A percentile compares a stretch with the other conserved stretches of the same genome.
Conservation (phyloP, 2,797 vertebrate species). For the Lemur catta region DNA sequence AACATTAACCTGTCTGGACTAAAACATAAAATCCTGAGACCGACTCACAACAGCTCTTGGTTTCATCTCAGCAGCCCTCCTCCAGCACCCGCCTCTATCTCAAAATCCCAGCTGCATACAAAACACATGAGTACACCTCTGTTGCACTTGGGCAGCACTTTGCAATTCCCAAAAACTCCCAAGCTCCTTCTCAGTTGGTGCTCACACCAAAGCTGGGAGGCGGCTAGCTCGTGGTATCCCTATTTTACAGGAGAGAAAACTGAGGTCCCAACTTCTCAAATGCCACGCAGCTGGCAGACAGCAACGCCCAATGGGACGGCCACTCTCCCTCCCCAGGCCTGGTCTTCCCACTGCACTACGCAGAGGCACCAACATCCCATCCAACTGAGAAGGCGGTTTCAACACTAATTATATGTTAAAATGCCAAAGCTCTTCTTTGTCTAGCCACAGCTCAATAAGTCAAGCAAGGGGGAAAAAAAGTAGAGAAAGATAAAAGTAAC, state of each 20-base stretch:
- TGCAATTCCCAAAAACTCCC: background rate
- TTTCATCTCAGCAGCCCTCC: background rate
- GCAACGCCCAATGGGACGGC: background rate
- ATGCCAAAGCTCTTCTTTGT: constrained; percentile 40
- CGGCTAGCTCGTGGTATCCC: background rate
- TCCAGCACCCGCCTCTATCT: background rate
- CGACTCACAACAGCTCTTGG: background rate
- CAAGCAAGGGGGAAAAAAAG: constrained; percentile 1
- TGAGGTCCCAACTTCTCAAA: background rate
- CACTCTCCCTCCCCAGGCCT: background rate
- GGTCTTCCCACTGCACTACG: background rate
- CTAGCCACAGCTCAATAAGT: constrained; percentile 24
- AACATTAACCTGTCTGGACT: background rate
- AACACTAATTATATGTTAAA: constrained; percentile 60
- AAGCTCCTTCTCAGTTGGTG: background rate
- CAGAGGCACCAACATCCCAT: background rate
- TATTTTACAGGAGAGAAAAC: background rate
- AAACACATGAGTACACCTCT: too few relatives aligned
- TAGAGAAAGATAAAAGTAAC: constrained; percentile 69
- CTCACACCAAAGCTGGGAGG: background rate
- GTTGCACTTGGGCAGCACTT: background rate
- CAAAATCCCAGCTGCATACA: background rate
- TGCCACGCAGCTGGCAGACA: rapidly evolving
- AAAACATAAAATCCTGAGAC: background rate
- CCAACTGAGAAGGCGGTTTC: background rate